Base-by-base conservation (phyloP, 53 echinoderm and acorn worm species). In the Crossaster papposus region DNA sequence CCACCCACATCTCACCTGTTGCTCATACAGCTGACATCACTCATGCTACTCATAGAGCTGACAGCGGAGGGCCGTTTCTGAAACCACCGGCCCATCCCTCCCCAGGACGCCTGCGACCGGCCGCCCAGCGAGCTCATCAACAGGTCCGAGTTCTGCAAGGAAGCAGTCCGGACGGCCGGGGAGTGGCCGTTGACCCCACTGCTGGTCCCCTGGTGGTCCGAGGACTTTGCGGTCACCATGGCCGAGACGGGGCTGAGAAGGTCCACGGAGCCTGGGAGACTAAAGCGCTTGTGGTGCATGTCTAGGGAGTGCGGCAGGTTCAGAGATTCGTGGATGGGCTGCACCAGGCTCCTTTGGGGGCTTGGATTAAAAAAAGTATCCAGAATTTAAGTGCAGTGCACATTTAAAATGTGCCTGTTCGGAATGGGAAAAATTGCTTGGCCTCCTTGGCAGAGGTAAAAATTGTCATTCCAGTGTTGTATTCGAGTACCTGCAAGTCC, bases 1-100 rank as follows among this genome's bases (percentile, higher is more conserved):
- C 5, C 44, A 44, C 9, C 6, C 5, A 44, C 5, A 44, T 17
- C 81, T 3, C 38, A 95, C 95, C 95, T 92, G 68, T 90, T 86
- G 90, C 95, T 95, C 65, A 90, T 87, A 81, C 91, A 85, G 83
- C 96, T 96, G 31, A 91, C 85, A 62, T 96, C 96, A 20, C 96
- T 96, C 89, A 93, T 89, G 31, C 92, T 96, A 79, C 96, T 96
- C 34, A 89, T 85, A 24, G 92, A 91, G 52, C 94, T 94, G 44
- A 85, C 91, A 10, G 91, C 89, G 20, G 94, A 94, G 34, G 94
- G 63, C 28, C 77, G 75, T 31, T 79, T 89, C 24, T 89, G 89
- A 68, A 80, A 89, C 89, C 89, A 79, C 0, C 89, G 51, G 20
- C 89, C 65, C 89, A 68, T 79, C 30, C 89, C 68, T 80, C 31